These are phyloP conservation scores for Cheilosia soror DNA, from an alignment of 2,888 invertebrate species.

Conservation along the genomic window DNA sequence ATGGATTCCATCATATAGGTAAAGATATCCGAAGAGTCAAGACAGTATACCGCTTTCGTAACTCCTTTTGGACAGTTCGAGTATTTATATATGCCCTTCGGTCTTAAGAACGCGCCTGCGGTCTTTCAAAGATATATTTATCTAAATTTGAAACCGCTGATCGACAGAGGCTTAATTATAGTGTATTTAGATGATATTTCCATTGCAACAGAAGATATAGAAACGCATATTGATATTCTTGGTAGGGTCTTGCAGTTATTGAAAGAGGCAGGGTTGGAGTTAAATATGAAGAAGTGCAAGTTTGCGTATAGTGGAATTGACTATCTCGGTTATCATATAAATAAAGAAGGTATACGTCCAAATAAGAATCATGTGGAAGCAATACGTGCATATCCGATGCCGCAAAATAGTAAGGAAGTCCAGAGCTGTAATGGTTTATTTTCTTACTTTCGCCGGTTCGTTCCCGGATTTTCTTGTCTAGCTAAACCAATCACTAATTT, in stretches of 20 bases:
- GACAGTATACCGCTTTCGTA: constrained; percentile 8
- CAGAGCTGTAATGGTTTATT: constrained; percentile 47
- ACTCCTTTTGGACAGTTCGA: constrained; percentile 7
- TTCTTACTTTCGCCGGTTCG: constrained; percentile 66
- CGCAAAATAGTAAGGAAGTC: constrained; percentile 23
- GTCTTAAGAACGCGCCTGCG: constrained; percentile 43
- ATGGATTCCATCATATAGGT: constrained; percentile 69
- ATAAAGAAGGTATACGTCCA: constrained; percentile 32
- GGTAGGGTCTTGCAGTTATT: constrained; percentile 25
- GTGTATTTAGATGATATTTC: constrained; percentile 63
- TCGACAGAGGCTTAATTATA: constrained; percentile 29
- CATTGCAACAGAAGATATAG: constrained; percentile 31
- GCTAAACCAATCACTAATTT: constrained; percentile 78
- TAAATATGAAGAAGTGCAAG: constrained; percentile 25
- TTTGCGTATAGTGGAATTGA: constrained; percentile 36
- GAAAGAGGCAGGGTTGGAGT: constrained; percentile 6
- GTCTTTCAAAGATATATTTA: constrained; percentile 67
- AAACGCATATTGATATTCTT: constrained; percentile 43
- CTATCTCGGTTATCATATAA: constrained; percentile 42
- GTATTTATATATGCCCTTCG: constrained; percentile 25
- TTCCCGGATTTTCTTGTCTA: constrained; percentile 65
- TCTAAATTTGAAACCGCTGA: constrained; percentile 23
- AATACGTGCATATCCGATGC: constrained; percentile 44
- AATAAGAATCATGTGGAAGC: constrained; percentile 36
- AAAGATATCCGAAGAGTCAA: constrained; percentile 3